Conservation (phyloP, 2,888 invertebrate genomes). For the Agriotes lineatus region DNA sequence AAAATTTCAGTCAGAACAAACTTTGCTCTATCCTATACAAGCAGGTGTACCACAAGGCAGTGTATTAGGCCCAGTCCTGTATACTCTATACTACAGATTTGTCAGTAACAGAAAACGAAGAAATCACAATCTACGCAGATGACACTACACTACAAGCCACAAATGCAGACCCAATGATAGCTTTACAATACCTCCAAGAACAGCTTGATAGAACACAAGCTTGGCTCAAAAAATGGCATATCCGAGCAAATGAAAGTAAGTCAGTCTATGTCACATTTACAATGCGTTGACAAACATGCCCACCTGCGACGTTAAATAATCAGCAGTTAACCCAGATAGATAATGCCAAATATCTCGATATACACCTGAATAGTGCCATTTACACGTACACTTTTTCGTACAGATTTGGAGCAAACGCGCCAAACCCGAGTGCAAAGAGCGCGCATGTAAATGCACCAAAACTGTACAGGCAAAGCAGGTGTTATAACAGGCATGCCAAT, state of each 20-base stretch:
- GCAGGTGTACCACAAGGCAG: background rate
- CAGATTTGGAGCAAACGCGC: no score
- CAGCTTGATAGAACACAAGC: background rate
- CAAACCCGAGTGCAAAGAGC: no score
- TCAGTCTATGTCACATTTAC: background rate
- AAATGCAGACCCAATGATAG: background rate
- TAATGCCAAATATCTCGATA: no score
- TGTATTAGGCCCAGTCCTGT: background rate
- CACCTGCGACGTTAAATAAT: no score
- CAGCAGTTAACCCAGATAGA: no score
- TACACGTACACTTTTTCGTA: no score
- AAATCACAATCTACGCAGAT: background rate
- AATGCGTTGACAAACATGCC: conserved; percentile 14
- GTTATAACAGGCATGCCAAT: no score
- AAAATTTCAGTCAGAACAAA: no score
- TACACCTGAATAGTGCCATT: no score
- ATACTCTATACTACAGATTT: conserved; percentile 7
- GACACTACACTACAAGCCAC: background rate
- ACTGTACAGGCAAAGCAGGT: no score
- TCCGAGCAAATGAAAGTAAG: background rate
- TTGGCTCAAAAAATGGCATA: background rate
- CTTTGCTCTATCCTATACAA: no score
- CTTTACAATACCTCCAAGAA: background rate
- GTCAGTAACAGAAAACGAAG: background rate
- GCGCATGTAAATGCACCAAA: no score